Percentiles rank a stretch among this genome's conserved stretches.
Evolutionary conservation across 2,888 invertebrate genomes (phyloP).

Genomic region (Lasius fuliginosus): DNA sequence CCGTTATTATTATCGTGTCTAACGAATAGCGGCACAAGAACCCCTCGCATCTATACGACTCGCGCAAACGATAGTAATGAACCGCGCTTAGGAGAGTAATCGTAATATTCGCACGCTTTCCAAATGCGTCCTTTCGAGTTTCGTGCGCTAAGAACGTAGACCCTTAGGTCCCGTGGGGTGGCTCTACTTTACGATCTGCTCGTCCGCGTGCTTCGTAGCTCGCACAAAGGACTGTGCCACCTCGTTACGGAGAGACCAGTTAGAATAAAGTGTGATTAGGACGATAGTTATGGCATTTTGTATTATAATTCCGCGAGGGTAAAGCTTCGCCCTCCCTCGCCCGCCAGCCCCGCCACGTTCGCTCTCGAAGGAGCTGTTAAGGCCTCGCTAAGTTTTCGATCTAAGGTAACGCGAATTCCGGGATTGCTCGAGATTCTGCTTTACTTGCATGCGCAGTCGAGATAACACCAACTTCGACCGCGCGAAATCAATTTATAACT

Average conservation of each 20-base stretch:
- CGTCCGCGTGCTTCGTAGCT: slow-evolving; percentile 80
- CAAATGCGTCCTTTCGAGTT: slow-evolving; percentile 78
- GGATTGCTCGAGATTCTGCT: slow-evolving; percentile 47
- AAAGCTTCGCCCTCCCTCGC: slow-evolving; percentile 61
- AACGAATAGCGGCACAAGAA: slow-evolving; percentile 70
- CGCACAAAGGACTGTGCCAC: slow-evolving; percentile 80
- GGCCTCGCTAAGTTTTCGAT: slow-evolving; percentile 80
- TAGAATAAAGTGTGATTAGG: slow-evolving; percentile 86
- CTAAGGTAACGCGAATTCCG: slow-evolving; percentile 53
- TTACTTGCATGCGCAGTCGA: slow-evolving; percentile 47
- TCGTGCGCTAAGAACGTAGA: slow-evolving; percentile 79
- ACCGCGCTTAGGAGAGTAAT: slow-evolving; percentile 78
- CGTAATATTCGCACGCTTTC: slow-evolving; percentile 77
- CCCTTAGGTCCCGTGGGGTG: slow-evolving; percentile 80
- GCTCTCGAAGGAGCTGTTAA: slow-evolving; percentile 81
- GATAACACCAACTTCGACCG: slow-evolving; percentile 33
- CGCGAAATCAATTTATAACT: slow-evolving; percentile 41
- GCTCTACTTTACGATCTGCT: slow-evolving; percentile 82
- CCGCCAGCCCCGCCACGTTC: slow-evolving; percentile 57
- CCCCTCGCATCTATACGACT: slow-evolving; percentile 66
- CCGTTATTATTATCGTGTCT: slow-evolving; percentile 63
- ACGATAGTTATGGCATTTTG: slow-evolving; percentile 85
- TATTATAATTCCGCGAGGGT: slow-evolving; percentile 83
- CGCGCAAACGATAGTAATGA: slow-evolving; percentile 75
- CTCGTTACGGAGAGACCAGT: slow-evolving; percentile 83